Evolutionary conservation across 2,888 invertebrate genomes (phyloP).

Genomic region (Augiades crinisus): DNA sequence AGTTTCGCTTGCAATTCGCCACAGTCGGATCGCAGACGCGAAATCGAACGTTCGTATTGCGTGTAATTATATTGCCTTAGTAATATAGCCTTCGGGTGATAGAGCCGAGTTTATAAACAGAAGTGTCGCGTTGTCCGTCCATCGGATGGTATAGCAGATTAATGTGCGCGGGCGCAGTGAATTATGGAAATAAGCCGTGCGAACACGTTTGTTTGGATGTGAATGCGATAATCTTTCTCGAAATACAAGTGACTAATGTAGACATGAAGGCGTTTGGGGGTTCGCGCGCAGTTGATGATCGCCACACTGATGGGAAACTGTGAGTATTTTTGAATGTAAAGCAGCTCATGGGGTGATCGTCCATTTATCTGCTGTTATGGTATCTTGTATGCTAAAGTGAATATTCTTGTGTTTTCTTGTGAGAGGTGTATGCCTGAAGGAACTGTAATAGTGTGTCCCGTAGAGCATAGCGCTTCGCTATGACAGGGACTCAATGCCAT

Average conservation of each 20-base stretch:
- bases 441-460: too few relatives aligned
- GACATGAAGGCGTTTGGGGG: conserved; percentile 57
- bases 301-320: conserved; percentile 73
- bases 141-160: not conserved
- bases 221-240: conserved; percentile 34
- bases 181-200: conserved; percentile 39
- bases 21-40: conserved; percentile 59
- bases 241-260: conserved; percentile 59
- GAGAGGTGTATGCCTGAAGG: too few relatives aligned
- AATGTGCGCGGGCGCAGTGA: conserved; percentile 31
- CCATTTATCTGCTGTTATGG: too few relatives aligned
- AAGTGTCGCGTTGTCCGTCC: not conserved
- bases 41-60: conserved; percentile 51
- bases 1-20: conserved; percentile 55
- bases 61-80: conserved; percentile 29
- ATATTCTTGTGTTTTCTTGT: too few relatives aligned
- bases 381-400: too few relatives aligned
- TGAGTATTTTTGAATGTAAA: conserved; percentile 52
- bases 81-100: not conserved
- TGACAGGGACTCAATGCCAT: too few relatives aligned
- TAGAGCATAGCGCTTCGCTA: too few relatives aligned
- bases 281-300: conserved; percentile 55
- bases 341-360: too few relatives aligned
- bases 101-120: conserved; percentile 16
- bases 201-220: conserved; percentile 36